Percentiles rank a stretch among this genome's conserved stretches.
Evolutionary conservation across 2,888 invertebrate species (phyloP).

Genomic region (Cyaniris semiargus): DNA sequence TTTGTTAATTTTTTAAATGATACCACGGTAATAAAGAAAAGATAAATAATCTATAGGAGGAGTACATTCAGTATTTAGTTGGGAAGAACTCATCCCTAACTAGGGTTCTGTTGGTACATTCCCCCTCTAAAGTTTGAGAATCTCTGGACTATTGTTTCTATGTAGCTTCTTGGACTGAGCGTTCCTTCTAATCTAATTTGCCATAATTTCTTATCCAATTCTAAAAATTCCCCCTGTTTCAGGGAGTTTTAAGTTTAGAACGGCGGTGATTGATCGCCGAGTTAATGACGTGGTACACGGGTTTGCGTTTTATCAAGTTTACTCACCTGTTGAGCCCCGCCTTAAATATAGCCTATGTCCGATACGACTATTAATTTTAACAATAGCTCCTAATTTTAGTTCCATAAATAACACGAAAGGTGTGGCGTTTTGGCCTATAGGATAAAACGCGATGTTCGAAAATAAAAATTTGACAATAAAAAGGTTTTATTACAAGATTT

Average conservation of each 20-base stretch:
- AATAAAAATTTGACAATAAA: too few relatives aligned
- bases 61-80: too few relatives aligned
- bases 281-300: neutral
- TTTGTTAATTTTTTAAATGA: too few relatives aligned
- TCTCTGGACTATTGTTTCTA: too few relatives aligned
- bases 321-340: neutral
- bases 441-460: neutral
- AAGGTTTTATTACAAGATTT: too few relatives aligned
- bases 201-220: neutral
- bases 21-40: too few relatives aligned
- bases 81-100: too few relatives aligned
- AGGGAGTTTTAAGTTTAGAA: neutral
- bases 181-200: neutral
- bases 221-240: neutral
- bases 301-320: slow-evolving; percentile 20
- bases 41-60: too few relatives aligned
- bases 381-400: neutral
- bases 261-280: neutral
- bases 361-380: slow-evolving; percentile 9
- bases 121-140: too few relatives aligned
- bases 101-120: too few relatives aligned
- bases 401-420: neutral
- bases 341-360: slow-evolving; percentile 22
- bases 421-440: neutral
- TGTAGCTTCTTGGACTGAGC: too few relatives aligned